These are phyloP conservation scores for Chionoecetes opilio DNA, from an alignment of 1,140 invertebrate genomes.

Conservation along the genomic window DNA sequence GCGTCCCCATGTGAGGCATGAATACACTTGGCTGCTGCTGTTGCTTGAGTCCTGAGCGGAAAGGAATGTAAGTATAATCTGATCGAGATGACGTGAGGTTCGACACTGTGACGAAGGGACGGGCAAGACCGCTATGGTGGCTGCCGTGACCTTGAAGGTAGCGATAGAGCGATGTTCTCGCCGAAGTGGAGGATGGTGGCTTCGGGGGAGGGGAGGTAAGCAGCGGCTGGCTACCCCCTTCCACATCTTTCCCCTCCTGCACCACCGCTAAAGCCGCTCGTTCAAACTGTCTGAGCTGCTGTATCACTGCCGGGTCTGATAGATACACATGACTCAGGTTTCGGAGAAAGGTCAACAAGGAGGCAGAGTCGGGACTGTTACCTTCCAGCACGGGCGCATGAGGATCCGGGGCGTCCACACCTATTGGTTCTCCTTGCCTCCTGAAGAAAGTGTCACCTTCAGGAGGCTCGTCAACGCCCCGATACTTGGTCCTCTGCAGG, in stretches of 20 bases:
- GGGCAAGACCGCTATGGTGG: not conserved
- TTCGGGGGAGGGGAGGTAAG: not conserved
- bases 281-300: constrained; percentile 73
- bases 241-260: not conserved
- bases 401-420: constrained; percentile 51
- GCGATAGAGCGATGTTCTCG: constrained; percentile 53
- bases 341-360: constrained; percentile 66
- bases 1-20: constrained; percentile 38
- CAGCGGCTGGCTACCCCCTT: not conserved
- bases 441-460: constrained; percentile 53
- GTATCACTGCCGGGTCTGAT: constrained; percentile 70
- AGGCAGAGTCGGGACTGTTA: constrained; percentile 11
- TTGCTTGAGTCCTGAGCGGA: constrained; percentile 17
- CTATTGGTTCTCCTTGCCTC: constrained; percentile 65
- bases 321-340: constrained; percentile 77
- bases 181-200: not conserved
- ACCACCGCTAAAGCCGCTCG: constrained; percentile 46
- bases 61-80: constrained; percentile 59
- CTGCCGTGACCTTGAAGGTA: constrained; percentile 24
- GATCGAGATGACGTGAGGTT: not conserved
- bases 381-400: constrained; percentile 51
- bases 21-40: not conserved
- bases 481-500: constrained; percentile 56
- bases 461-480: constrained; percentile 50
- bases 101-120: too few species aligned